Conservation (phyloP, 2,113 vertebrate species). For the Microcebus griseorufus region DNA sequence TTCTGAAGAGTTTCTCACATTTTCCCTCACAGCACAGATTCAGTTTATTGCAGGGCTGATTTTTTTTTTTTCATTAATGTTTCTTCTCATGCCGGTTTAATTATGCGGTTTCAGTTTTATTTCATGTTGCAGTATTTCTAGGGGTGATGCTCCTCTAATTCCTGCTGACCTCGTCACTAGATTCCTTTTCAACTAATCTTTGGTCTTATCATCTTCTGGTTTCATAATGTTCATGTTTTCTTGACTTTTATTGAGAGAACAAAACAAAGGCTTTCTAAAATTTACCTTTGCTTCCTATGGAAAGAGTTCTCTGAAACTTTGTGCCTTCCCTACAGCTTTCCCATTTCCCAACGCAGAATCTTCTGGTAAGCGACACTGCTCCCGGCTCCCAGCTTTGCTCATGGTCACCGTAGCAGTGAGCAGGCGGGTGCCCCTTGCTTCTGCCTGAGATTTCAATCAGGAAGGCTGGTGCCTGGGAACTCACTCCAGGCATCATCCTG, state of each 20-base stretch:
- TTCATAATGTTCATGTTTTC: not conserved
- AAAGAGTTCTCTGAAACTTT: not conserved
- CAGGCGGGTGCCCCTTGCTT: not conserved
- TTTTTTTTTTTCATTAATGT: not conserved
- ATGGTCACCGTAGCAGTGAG: not conserved
- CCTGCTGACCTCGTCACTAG: not conserved
- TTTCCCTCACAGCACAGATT: not conserved
- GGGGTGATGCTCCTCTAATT: not conserved
- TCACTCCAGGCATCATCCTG: not conserved
- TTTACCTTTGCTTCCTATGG: not conserved
- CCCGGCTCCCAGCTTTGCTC: not conserved
- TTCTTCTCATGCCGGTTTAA: not conserved
- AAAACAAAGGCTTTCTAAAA: slow-evolving; percentile 13
- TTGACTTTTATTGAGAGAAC: not conserved
- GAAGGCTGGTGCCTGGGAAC: not conserved
- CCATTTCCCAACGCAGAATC: not conserved
- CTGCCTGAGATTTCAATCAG: not conserved
- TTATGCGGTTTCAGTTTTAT: not conserved
- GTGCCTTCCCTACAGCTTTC: not conserved
- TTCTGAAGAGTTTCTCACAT: not conserved
- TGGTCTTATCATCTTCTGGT: not conserved
- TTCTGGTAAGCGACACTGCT: not conserved
- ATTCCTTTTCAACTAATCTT: not conserved
- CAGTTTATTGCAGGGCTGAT: not conserved
- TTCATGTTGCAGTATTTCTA: not conserved